Evolutionary conservation across 2,888 invertebrate species (phyloP), one percentile per base, ranked within the genome.

Genomic region (Dendrolimus pini): DNA sequence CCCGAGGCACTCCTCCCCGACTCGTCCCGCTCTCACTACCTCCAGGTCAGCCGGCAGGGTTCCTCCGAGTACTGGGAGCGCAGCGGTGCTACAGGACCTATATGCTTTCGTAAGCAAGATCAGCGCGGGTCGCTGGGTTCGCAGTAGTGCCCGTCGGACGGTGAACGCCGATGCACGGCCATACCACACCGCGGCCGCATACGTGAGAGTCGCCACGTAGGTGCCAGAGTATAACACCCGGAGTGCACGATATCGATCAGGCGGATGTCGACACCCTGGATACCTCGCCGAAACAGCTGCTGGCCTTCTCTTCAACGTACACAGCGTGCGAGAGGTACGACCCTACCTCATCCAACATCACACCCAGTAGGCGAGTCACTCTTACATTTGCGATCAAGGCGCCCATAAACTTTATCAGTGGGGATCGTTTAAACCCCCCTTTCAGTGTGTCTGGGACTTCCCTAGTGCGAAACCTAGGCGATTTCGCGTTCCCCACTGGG

Each of bases 191-290:
- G 63, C 60, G 12, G 65, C 63, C 9, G 67, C 67, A 55, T 65
- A 64, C 30, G 52, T 52, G 1, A 55, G 41, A 3, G 54, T 56
- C 7, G 58, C 41, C 8, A 58, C 7, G n/a, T n/a, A n/a, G n/a
- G n/a, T n/a, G n/a, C n/a, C n/a, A n/a, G n/a, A n/a, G n/a, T n/a
- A n/a, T n/a, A n/a, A n/a, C n/a, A n/a, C n/a, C n/a, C n/a, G n/a
- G n/a, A n/a, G n/a, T n/a, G n/a, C n/a, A n/a, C n/a, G 52, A 13
- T 52, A 56, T 1, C 52, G 30, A 9, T 69, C 72, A 70, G 1
- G 63, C 58, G 1, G 68, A 60, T 7, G 70, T 64, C 9, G 68
- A 74, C 1, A 68, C 66, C 0, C 71, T 57, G 18, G 69, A 61
- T 59, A 74, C 58, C 58, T 66, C 66, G 6, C 68, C 67, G 55